These are phyloP conservation scores for Apocrypta bakeri DNA, from an alignment of 1,140 invertebrate species.

Conservation along the genomic window DNA sequence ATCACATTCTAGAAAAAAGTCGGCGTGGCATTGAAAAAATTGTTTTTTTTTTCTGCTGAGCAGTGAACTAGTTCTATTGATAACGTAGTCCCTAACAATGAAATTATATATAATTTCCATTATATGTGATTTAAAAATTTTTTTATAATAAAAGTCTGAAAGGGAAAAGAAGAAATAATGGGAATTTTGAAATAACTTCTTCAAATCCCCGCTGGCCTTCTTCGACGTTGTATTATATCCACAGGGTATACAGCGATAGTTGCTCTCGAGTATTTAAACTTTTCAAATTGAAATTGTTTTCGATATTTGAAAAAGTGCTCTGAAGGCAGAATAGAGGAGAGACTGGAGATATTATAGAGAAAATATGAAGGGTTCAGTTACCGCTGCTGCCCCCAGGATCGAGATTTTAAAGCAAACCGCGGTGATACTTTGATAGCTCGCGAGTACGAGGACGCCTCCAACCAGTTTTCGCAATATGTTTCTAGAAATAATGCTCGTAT, in stretches of 20 bases:
- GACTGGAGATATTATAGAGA: background rate
- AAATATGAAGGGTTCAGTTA: background rate
- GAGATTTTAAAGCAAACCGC: background rate
- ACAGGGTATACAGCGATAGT: background rate
- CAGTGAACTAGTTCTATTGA: too few relatives aligned
- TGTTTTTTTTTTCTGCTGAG: background rate
- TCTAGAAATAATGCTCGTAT: background rate
- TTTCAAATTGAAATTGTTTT: conserved; percentile 71
- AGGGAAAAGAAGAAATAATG: conserved; percentile 60
- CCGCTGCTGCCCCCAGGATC: background rate
- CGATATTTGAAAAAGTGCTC: conserved; percentile 64
- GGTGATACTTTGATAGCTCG: background rate
- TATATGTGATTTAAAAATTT: too few relatives aligned
- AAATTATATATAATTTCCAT: too few relatives aligned
- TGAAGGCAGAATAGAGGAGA: conserved; percentile 11
- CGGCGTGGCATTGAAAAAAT: too few relatives aligned
- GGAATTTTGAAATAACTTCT: conserved; percentile 66
- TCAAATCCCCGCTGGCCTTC: conserved; percentile 56
- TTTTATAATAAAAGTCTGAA: too few relatives aligned
- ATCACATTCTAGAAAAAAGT: conserved; percentile 33
- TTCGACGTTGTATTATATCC: conserved; percentile 27
- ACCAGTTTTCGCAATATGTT: background rate
- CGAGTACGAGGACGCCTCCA: background rate
- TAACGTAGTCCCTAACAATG: background rate
- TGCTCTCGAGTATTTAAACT: conserved; percentile 62